Evolutionary conservation across 2,113 vertebrate genomes (phyloP), one percentile per base, ranked within the genome.

Genomic region (Channa maculata): DNA sequence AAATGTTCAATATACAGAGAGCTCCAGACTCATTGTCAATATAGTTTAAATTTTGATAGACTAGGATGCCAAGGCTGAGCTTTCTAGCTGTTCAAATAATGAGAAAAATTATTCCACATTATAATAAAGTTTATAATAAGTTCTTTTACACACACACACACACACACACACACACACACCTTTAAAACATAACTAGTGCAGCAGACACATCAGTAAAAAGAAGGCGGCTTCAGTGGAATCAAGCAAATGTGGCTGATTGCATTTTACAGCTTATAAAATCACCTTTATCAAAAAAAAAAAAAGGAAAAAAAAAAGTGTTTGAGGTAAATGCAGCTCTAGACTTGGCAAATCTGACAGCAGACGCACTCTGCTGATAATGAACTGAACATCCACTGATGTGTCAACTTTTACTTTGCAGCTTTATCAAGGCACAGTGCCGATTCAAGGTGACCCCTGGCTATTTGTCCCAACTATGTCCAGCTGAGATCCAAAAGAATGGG

Each of bases 301-400:
- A 76, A 76, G 65, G 36, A 65, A n/a, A 41, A 33, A 53, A 44
- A 71, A 37, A 71, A 15, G 10, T 75, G 70, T 77, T 83, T 75
- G 1, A 58, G 38, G 58, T 77, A 14, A 71, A 65, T 75, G 52
- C 63, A 75, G 64, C 37, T 59, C 24, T n/a, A 12, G 41, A 59
- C 33, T 24, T 4, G 14, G 51, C 73, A 59, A 65, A 34, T 53
- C 77, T 66, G 39, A 13, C 8, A 55, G 12, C 60, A 66, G 33
- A 51, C 34, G 36, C 33, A 66, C 15, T n/a, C 65, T 48, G 58
- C 79, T 81, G 87, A 89, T 83, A 86, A 61, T 5, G 65, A 62
- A 71, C 65, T 72, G 72, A 82, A 91, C 75, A 89, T 87, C 88
- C 79, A 0, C 63, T 88, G 88, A 86, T 90, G 71, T 90, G 88